Base-by-base conservation (phyloP, 1,140 invertebrate genomes). In the Neodiprion fabricii region DNA sequence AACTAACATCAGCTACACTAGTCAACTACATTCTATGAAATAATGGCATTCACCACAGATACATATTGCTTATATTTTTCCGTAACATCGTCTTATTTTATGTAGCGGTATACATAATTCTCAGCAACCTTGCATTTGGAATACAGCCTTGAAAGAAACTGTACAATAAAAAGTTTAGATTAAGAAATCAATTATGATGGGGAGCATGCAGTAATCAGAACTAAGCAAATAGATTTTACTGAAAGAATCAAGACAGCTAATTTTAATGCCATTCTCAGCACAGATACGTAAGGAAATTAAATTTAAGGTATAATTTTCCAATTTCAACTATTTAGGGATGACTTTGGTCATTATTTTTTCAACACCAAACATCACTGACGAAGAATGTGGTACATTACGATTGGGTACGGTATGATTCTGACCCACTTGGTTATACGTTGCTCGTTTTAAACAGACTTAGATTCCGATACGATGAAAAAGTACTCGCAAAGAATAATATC, bases 121-220 rank as follows among this genome's bases (percentile, higher is more conserved):
- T 61, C 9, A 61, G 53, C 9, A 8, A 61, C 8, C 69, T 21
- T 23, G 49, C 23, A 48, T 48, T 69, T 47, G 61, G 67, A 48
- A 69, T 72, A 71, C 74, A 75, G 74, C 71, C 74, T 75, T 67
- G 66, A 75, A 28, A 75, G 28, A 75, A 49, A 66, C 1, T 75
- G 74, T 75, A 75, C 74, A 75, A 72, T 75, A 75, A 21, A 21
- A 21, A 72, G 53, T 28, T 67, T 76, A 76, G 72, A 50, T 65
- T 73, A 73, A n/a, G 48, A 48, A 48, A 71, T 50, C 5, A 48
- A 61, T 75, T 68, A 61, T 17, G 71, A 70, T 73, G 75, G 72
- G 53, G 67, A 21, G 67, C 71, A 71, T 76, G 72, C 69, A 21
- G 9, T 47, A 14, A 47, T 10, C 23, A 70, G 11, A 14, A 66